A percentile compares a stretch with the other conserved stretches of the same genome.
Conservation (phyloP, 2,797 vertebrate species). For the Protosalanx chinensis region DNA sequence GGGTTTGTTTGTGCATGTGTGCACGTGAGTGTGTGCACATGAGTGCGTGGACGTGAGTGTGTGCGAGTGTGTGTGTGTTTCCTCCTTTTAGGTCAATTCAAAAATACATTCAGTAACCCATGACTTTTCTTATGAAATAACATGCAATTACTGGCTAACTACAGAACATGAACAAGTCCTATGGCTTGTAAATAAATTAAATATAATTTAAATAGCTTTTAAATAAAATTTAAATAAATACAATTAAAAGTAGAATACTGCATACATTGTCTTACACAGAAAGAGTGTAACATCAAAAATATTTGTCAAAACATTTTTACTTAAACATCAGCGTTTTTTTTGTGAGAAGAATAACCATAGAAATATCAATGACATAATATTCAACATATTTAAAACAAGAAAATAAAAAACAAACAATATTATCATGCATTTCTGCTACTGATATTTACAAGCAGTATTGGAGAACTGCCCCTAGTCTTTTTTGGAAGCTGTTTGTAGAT, state of each 20-base stretch:
- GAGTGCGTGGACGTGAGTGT: slow-evolving; percentile 21
- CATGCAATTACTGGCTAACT: background rate
- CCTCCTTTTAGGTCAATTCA: too few species aligned
- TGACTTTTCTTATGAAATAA: background rate
- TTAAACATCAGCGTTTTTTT: too few species aligned
- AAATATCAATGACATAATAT: background rate
- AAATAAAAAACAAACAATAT: background rate
- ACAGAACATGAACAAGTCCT: too few species aligned
- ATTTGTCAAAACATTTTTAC: too few species aligned
- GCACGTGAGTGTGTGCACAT: slow-evolving; percentile 21
- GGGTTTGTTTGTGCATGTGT: slow-evolving; percentile 17
- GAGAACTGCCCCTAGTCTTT: background rate
- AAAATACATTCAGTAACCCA: too few species aligned
- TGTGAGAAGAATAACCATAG: too few species aligned
- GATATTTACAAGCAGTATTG: background rate
- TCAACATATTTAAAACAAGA: background rate
- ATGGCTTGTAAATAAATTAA: too few species aligned
- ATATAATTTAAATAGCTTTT: too few species aligned
- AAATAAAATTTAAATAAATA: too few species aligned
- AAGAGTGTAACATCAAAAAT: too few species aligned
- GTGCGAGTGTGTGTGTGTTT: slow-evolving; percentile 21
- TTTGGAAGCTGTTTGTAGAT: slow-evolving; percentile 1
- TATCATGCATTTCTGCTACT: background rate
- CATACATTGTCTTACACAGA: too few species aligned
- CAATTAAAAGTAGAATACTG: too few species aligned